Evolutionary conservation across 2,888 invertebrate species (phyloP), one percentile per base, ranked within the genome.

Genomic region (Cheilosia impressa): DNA sequence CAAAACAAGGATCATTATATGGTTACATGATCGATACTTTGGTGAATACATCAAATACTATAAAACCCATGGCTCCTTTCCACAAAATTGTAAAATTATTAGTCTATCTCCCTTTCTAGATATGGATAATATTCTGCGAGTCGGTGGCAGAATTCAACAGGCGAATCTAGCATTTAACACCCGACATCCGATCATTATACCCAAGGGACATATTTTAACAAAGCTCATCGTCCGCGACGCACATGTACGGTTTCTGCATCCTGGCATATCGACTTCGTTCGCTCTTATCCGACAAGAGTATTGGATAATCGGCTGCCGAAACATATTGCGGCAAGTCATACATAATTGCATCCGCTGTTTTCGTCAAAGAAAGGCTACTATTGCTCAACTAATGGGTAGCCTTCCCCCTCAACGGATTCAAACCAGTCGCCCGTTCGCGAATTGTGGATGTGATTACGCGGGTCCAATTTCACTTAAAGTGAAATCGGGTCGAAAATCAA

Each of bases 401-500:
- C 47, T 47, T 7, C 47, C 47, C 15, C 19, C 47, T 6, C 45
- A 47, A 17, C 45, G 45, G n/a, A 47, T 47, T 17, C 45, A 17
- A 47, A 47, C 15, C 10, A 27, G 31, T n/a, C 10, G 34, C 31
- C 57, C 38, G n/a, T 57, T 57, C 57, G 57, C 57, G 10, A 31
- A 31, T 9, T 31, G 31, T 31, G 9, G 31, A 0, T 31, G 31
- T 9, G 31, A 31, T 31, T 31, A 31, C 31, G 31, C 31, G 31
- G 31, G 31, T 31, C 31, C 31, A 31, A 31, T 31, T 0, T 31
- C 2, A 9, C 31, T 53, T 10, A 63, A 45, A 6, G n/a, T 66
- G 22, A 66, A 65, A n/a, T 47, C 27, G n/a, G 66, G 58, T 38
- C 47, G 47, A 15, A 76, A 53, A 38, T 22, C 65, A 5, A 66